These are phyloP conservation scores for Synanceia verrucosa DNA, from an alignment of 2,797 vertebrate species.

Conservation along the genomic window DNA sequence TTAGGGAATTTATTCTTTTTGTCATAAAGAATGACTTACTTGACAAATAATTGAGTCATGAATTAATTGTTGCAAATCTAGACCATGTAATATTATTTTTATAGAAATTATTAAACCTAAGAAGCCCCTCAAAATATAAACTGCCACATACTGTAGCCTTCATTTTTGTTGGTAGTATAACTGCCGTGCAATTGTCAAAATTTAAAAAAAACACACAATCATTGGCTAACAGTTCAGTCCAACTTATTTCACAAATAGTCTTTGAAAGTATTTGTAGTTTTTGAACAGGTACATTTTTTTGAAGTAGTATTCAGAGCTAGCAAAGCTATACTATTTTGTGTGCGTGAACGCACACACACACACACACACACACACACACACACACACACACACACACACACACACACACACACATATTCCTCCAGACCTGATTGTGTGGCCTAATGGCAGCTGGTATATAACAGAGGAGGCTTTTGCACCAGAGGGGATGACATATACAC, in stretches of 20 bases:
- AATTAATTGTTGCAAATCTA: too few relatives aligned
- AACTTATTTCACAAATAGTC: not conserved
- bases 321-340: constrained; percentile 33
- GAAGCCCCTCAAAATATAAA: too few relatives aligned
- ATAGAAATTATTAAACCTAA: too few relatives aligned
- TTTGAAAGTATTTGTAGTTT: constrained; percentile 9
- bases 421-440: constrained; percentile 47
- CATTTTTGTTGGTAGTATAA: not conserved
- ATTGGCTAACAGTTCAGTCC: not conserved
- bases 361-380: not conserved
- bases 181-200: not conserved
- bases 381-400: constrained; percentile 4
- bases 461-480: constrained; percentile 46
- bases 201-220: not conserved
- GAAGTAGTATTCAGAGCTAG: not conserved
- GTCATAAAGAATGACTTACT: too few relatives aligned
- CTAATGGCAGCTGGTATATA: constrained; percentile 65
- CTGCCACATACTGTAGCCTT: not conserved
- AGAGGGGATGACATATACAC: constrained; percentile 46
- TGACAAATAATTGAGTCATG: too few relatives aligned
- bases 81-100: too few relatives aligned
- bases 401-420: constrained; percentile 12
- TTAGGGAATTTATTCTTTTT: too few relatives aligned
- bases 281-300: not conserved
- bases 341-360: constrained; percentile 12